Evolutionary conservation across 2,888 invertebrate species (phyloP), one percentile per base, ranked within the genome.

Genomic region (Campaea margaritaria): DNA sequence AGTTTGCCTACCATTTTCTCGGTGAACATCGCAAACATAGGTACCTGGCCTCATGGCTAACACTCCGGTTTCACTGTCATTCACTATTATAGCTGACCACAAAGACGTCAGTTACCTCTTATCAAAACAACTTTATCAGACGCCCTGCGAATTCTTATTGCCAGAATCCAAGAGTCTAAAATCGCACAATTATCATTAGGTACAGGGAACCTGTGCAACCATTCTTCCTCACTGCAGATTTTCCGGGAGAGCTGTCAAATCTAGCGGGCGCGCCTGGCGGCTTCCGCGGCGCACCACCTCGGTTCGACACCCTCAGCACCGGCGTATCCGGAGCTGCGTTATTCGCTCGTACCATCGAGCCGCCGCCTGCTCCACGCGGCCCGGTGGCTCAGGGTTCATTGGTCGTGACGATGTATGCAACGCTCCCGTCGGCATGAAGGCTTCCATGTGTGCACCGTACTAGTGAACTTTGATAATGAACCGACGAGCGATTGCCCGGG

Each of bases 381-480:
- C 74, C 62, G 70, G 76, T 69, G 76, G 86, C 62, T 83, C 86
- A 70, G 43, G 31, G 27, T 15, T 42, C 14, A 36, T 46, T 64
- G 62, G 67, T n/a, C 36, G 14, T 43, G 16, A 61, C 67, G 68
- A 62, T 76, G 75, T 75, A 76, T 79, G 78, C 76, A 78, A 39
- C 47, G 52, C 58, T 38, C 12, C 44, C 27, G 42, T 46, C 34
- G 47, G 53, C 13, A 21, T 53, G 43, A 42, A 27, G 34, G 15
- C 31, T 46, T 54, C 63, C 74, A 72, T 81, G 86, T 87, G 87
- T 85, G 86, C 80, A 76, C 55, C 83, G 89, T 86, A 87, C 89
- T 87, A 89, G 86, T 91, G 91, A 91, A 91, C 91, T 91, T 91
- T 91, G 91, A 85, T 91, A 91, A 91, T 91, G 91, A 91, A 91